Conservation (phyloP, 2,888 invertebrate species). For the Cylloceria caligata region DNA sequence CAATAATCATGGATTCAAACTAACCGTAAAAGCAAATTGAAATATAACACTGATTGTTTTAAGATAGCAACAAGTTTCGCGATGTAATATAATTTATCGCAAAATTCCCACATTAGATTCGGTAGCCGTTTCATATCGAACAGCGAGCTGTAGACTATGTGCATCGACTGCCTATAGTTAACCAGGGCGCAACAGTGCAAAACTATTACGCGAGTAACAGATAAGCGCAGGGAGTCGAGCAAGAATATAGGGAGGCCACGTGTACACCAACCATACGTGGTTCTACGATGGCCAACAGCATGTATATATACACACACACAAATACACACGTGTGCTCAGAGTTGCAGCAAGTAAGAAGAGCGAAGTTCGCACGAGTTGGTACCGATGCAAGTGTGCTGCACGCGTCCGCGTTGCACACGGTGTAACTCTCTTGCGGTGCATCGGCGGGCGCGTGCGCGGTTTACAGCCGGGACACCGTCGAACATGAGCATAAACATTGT, state of each 20-base stretch:
- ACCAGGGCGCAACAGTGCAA: conserved; percentile 56
- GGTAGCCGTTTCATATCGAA: background rate
- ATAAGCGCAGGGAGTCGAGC: conserved; percentile 54
- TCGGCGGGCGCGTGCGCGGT: conserved; percentile 81
- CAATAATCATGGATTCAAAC: too few species aligned
- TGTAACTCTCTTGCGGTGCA: conserved; percentile 69
- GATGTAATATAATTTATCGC: conserved; percentile 16
- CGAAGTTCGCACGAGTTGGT: conserved; percentile 69
- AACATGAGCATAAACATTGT: conserved; percentile 83
- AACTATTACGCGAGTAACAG: conserved; percentile 63
- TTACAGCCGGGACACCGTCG: conserved; percentile 79
- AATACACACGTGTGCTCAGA: conserved; percentile 16
- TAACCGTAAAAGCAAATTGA: too few species aligned
- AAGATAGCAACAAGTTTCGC: too few species aligned
- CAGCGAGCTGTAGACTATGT: conserved; percentile 11
- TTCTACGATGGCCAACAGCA: conserved; percentile 24
- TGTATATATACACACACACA: conserved; percentile 19
- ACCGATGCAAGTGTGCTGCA: conserved; percentile 37
- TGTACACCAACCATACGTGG: conserved; percentile 38
- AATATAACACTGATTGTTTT: too few species aligned
- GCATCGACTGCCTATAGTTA: conserved; percentile 40
- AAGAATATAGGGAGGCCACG: conserved; percentile 42
- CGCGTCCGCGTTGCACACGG: conserved; percentile 54
- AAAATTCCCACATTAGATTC: background rate
- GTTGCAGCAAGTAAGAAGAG: conserved; percentile 47